Evolutionary conservation across 2,113 vertebrate genomes (phyloP), one percentile per base, ranked within the genome.

Genomic region (Anhinga rufa): DNA sequence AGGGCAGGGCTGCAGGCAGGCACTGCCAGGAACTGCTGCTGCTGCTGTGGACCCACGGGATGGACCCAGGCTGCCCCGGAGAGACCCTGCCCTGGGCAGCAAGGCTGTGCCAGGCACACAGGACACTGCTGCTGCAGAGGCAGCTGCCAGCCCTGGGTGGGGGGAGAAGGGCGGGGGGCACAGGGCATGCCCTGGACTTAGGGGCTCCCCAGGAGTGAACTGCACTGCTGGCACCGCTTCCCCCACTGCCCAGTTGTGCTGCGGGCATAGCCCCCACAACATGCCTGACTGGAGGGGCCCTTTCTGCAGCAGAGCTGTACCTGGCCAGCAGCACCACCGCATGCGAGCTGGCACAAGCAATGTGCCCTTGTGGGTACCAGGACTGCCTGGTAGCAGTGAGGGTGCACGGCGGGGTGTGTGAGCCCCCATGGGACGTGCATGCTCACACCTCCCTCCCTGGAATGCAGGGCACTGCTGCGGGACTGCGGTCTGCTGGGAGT

Each of bases 351-450:
- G 44, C 70, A 42, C 32, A 17, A 68, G 46, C 2, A 25, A 19
- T 1, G 0, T 51, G 44, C 25, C 36, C n/a, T 14, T 22, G 52
- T 18, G 71, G 70, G 66, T 78, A 57, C 54, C 68, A 51, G 64
- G 25, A 69, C 25, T 7, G 2, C 29, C 48, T 74, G 71, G 49
- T 54, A 80, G 68, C 0, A 0, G 10, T 5, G 46, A 16, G 61
- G 31, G 31, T 52, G 36, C 25, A 5, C 0, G 2, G 69, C 0
- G 1, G 14, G 25, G 10, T 2, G 6, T 0, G 6, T 21, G 57
- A 87, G 18, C 15, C 19, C 38, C 42, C 0, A 1, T 17, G 65
- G 79, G 48, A 62, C 3, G 1, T n/a, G 40, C 10, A 6, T 2
- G 6, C 34, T 97, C 70, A 94, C 0, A 0, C 17, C 40, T 95